Evolutionary conservation across 2,113 vertebrate genomes (phyloP), one percentile per base, ranked within the genome.

Genomic region (Scatophagus argus): DNA sequence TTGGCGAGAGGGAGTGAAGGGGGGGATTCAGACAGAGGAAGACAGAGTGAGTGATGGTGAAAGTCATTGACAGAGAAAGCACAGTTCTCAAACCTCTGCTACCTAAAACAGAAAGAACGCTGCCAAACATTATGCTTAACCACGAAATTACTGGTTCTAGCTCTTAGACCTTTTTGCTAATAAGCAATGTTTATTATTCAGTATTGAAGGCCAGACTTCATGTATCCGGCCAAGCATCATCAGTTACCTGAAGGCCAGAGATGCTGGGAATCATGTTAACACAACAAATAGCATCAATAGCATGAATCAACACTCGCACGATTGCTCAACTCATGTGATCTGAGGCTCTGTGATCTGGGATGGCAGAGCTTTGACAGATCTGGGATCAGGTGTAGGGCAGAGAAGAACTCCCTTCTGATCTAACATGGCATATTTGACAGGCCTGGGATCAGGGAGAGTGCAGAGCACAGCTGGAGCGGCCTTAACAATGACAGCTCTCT

Each of bases 381-480:
- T 89, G 85, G 88, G 88, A 93, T 90, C 91, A 81, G 90, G 85
- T 88, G 76, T 74, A 67, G 84, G 85, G 71, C 82, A 87, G 52
- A 81, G 79, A 81, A 90, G 79, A 89, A 73, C 88, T 88, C 77
- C 77, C 80, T 82, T 85, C 84, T 85, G 91, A 93, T 91, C 75
- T 77, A 91, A 92, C 89, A 91, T 85, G 90, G 83, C 85, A 85
- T 46, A 66, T 91, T 61, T 93, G 92, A 93, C 92, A 93, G 93
- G 83, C 44, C 84, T 86, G 91, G 90, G 91, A 93, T 91, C 91
- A 87, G 87, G 79, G 80, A 88, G 84, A 91, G 91, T 91, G 91
- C 91, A 90, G 72, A 86, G 89, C 93, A 68, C 91, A 93, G 93
- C 90, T 90, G 87, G 91, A 91, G 88, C 46, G 52, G 81, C 64